A percentile compares a stretch with the other conserved stretches of the same genome.
phyloP scores from a whole-genome alignment of 1,140 invertebrate genomes.

The Pectinophora gossypiella region DNA sequence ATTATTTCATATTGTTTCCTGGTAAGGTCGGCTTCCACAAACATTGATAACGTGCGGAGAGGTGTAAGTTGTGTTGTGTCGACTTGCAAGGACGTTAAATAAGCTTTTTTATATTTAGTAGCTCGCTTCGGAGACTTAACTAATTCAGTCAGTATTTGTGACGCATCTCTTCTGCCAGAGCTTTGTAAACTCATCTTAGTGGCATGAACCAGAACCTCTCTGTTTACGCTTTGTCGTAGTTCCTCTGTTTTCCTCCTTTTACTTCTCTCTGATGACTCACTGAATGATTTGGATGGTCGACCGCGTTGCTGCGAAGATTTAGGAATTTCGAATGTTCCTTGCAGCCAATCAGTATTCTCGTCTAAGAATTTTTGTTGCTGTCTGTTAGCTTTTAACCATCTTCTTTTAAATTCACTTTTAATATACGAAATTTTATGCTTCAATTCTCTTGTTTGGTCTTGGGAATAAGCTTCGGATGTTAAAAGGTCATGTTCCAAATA shows the following conservation, averaged over 20 bases:
- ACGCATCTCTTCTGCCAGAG: neutral
- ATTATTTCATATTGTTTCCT: conserved; percentile 33
- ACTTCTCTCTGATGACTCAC: neutral
- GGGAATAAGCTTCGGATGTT: too few species aligned
- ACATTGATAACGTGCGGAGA: conserved; percentile 18
- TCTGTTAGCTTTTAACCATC: neutral
- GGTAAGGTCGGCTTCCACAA: conserved; percentile 26
- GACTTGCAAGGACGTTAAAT: neutral
- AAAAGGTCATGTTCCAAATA: too few species aligned
- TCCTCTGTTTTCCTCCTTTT: neutral
- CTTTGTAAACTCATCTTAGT: neutral
- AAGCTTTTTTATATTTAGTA: conserved; percentile 14
- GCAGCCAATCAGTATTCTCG: neutral
- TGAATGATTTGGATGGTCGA: neutral
- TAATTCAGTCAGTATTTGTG: neutral
- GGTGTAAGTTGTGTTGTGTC: conserved; percentile 11
- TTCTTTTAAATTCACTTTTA: neutral
- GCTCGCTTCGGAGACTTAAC: conserved; percentile 8
- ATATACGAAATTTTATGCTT: neutral
- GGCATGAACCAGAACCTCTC: neutral
- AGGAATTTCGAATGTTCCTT: neutral
- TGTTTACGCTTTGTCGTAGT: neutral
- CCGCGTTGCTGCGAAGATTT: neutral
- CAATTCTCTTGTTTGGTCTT: too few species aligned
- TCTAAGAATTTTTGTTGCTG: neutral